These are phyloP conservation scores for Machimus atricapillus DNA, from an alignment of 2,888 invertebrate species.

Conservation along the genomic window DNA sequence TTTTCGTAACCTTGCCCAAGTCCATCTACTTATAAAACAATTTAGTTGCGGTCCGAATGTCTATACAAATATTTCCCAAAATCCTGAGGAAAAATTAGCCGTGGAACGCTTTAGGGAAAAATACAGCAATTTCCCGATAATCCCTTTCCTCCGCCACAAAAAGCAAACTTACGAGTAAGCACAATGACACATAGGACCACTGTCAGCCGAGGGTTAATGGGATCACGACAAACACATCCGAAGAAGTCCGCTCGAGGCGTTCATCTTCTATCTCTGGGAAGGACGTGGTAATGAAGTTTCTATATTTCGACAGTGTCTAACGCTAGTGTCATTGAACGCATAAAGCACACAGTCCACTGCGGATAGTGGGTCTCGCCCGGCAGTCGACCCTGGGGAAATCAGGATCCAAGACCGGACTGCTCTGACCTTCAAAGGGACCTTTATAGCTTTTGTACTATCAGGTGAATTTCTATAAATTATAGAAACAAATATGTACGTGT, in stretches of 20 bases:
- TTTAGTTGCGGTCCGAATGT: background rate
- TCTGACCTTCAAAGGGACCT: background rate
- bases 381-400: conserved; percentile 8
- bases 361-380: background rate
- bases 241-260: background rate
- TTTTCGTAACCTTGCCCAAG: background rate
- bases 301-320: background rate
- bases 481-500: background rate
- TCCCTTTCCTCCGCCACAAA: background rate
- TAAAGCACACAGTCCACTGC: background rate
- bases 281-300: conserved; percentile 18
- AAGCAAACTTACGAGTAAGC: background rate
- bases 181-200: background rate
- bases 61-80: background rate
- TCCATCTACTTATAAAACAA: background rate
- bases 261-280: background rate
- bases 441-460: background rate
- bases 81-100: background rate
- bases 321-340: conserved; percentile 13
- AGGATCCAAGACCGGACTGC: background rate
- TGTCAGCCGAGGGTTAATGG: background rate
- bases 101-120: background rate
- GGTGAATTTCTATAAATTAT: background rate
- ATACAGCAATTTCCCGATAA: background rate
- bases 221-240: background rate